phyloP scores from a whole-genome alignment of 2,888 invertebrate genomes.

The Mesopsocus fuscifrons region DNA sequence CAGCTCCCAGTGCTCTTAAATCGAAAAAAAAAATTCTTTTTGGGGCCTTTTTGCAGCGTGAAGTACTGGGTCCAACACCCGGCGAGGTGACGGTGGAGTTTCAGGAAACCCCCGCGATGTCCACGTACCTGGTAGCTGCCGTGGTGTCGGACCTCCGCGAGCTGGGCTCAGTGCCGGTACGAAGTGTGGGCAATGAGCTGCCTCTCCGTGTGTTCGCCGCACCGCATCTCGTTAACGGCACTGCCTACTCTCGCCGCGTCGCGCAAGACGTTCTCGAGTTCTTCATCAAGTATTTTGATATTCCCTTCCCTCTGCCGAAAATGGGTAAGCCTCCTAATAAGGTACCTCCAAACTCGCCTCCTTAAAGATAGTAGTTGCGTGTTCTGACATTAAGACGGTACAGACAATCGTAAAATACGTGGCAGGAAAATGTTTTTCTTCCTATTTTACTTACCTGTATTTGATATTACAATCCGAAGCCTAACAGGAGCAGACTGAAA shows the following conservation, averaged over 20 bases:
- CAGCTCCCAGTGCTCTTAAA: too few relatives aligned
- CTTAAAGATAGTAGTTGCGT: too few relatives aligned
- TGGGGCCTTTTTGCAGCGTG: slow-evolving; percentile 25
- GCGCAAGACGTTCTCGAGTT: slow-evolving; percentile 55
- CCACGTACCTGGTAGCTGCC: slow-evolving; percentile 85
- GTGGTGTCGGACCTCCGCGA: slow-evolving; percentile 72
- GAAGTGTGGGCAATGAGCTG: slow-evolving; percentile 29
- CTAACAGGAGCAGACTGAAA: too few relatives aligned
- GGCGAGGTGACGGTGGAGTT: slow-evolving; percentile 50
- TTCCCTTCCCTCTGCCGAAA: slow-evolving; percentile 80
- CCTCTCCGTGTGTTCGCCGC: slow-evolving; percentile 56
- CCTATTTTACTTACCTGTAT: too few relatives aligned
- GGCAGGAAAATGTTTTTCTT: too few relatives aligned
- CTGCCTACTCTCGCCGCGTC: slow-evolving; percentile 51
- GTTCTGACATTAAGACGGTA: too few relatives aligned
- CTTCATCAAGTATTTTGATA: slow-evolving; percentile 68
- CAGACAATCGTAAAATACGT: too few relatives aligned
- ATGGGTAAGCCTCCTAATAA: slow-evolving; percentile 61
- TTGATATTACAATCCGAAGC: too few relatives aligned
- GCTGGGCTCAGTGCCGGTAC: slow-evolving; percentile 18
- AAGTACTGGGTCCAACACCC: slow-evolving; percentile 22
- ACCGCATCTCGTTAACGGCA: slow-evolving; percentile 49
- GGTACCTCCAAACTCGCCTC: too few relatives aligned
- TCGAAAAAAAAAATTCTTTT: too few relatives aligned
- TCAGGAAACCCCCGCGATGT: slow-evolving; percentile 72